These are phyloP conservation scores for Planococcus citri DNA, from an alignment of 1,140 invertebrate species.

Conservation along the genomic window DNA sequence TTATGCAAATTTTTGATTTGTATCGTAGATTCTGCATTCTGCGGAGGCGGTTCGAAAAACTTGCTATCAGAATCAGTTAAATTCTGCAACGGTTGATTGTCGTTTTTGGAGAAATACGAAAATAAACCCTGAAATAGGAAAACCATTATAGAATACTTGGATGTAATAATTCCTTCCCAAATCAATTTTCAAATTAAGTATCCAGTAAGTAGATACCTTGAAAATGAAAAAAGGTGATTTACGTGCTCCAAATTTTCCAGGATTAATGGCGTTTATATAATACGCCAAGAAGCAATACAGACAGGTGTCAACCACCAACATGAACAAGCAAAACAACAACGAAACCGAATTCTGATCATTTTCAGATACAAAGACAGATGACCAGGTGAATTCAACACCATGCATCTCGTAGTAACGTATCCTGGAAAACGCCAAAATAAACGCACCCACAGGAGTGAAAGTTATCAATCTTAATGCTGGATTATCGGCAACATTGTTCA, in stretches of 20 bases:
- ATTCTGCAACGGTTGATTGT: too few relatives aligned
- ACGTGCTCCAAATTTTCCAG: slow-evolving; percentile 26
- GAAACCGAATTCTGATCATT: slow-evolving; percentile 21
- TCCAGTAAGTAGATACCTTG: not conserved
- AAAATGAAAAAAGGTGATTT: slow-evolving; percentile 26
- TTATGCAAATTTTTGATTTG: slow-evolving; percentile 29
- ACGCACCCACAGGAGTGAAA: too few relatives aligned
- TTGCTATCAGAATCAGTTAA: not conserved
- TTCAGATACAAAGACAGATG: not conserved
- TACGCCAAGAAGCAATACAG: slow-evolving; percentile 24
- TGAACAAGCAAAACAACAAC: slow-evolving; percentile 21
- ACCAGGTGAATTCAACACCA: not conserved
- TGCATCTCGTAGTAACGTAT: too few relatives aligned
- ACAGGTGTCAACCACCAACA: slow-evolving; percentile 23
- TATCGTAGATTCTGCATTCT: slow-evolving; percentile 27
- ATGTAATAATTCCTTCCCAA: too few relatives aligned
- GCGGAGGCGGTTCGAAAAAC: slow-evolving; percentile 20
- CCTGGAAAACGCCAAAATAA: too few relatives aligned
- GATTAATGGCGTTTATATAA: slow-evolving; percentile 27
- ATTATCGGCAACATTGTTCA: too few relatives aligned
- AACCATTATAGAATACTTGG: not conserved
- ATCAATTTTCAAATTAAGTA: too few relatives aligned
- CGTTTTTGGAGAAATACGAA: too few relatives aligned
- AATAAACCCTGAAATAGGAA: too few relatives aligned
- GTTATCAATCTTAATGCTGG: too few relatives aligned